Percentiles rank a stretch among this genome's conserved stretches.
These are phyloP conservation scores for Semaprochilodus insignis DNA, from an alignment of 2,797 vertebrate genomes.

Conservation along the genomic window DNA sequence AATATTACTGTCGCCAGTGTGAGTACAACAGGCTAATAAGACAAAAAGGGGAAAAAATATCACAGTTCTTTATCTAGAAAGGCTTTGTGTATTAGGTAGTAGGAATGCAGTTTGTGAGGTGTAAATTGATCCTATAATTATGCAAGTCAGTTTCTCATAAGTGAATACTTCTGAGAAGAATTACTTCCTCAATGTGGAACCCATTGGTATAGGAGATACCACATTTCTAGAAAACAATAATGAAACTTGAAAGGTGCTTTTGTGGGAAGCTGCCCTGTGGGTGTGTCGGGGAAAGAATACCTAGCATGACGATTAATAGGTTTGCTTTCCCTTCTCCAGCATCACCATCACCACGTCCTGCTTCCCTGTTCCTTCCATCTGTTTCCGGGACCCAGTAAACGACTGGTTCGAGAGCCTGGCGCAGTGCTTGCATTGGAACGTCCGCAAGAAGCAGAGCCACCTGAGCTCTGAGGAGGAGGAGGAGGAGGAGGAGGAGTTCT, in stretches of 20 bases:
- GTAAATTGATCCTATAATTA: neutral
- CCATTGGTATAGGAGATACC: neutral
- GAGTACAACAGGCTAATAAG: too few species aligned
- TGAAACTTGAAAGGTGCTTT: neutral
- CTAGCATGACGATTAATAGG: neutral
- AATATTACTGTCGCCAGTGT: neutral
- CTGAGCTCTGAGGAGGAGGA: constrained; percentile 60
- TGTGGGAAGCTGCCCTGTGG: neutral
- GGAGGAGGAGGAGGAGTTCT: constrained; percentile 50
- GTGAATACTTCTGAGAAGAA: neutral
- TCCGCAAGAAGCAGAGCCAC: constrained; percentile 81
- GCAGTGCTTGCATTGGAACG: constrained; percentile 86
- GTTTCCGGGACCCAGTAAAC: constrained; percentile 85
- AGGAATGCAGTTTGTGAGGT: neutral
- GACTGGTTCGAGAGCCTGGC: constrained; percentile 88
- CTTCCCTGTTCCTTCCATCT: constrained; percentile 84
- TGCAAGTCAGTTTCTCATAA: neutral
- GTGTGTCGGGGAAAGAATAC: neutral
- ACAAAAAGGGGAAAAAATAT: neutral
- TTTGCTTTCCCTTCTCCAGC: constrained; percentile 58
- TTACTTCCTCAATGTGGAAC: neutral
- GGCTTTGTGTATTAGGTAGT: neutral
- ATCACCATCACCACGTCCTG: constrained; percentile 86
- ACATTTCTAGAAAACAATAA: neutral
- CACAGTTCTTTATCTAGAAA: neutral